Evolutionary conservation across 1,140 invertebrate genomes (phyloP).

Genomic region (Proales similis): DNA sequence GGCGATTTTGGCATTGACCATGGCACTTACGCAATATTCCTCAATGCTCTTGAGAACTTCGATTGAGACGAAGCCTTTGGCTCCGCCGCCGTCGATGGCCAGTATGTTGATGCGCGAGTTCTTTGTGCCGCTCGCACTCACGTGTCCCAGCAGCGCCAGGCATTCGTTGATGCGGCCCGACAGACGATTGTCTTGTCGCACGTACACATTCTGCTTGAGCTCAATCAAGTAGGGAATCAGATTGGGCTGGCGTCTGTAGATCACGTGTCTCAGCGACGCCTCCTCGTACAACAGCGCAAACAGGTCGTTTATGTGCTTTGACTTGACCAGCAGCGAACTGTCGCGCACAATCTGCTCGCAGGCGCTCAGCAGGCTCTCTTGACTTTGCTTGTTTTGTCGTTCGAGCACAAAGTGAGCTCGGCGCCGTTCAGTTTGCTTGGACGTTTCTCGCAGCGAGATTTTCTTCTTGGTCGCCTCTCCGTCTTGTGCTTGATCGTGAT

Average conservation of each 20-base stretch:
- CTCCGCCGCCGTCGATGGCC: conserved; percentile 24
- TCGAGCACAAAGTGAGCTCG: no score
- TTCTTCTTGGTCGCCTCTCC: no score
- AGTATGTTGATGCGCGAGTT: conserved; percentile 23
- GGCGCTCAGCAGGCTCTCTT: no score
- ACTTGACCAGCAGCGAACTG: conserved; percentile 1
- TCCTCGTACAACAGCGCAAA: conserved; percentile 21
- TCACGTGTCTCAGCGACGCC: conserved; percentile 3
- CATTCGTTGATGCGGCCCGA: conserved; percentile 31
- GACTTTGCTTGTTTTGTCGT: no score
- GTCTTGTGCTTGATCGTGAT: no score
- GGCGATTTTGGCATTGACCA: no score
- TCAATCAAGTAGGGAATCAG: not conserved
- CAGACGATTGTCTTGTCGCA: conserved; percentile 6
- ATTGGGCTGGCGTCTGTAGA: not conserved
- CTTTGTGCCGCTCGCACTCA: not conserved
- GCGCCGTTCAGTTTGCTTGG: no score
- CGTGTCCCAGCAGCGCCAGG: conserved; percentile 14
- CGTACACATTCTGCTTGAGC: conserved; percentile 5
- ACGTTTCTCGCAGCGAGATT: no score
- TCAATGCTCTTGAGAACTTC: conserved; percentile 36
- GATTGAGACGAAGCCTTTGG: conserved; percentile 25
- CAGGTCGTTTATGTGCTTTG: conserved; percentile 9
- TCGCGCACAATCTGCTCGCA: conserved; percentile 18
- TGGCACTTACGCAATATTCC: conserved; percentile 27